phyloP scores from a whole-genome alignment of 35 echinoderm and acorn worm genomes.

The Apostichopus parvimensis region DNA sequence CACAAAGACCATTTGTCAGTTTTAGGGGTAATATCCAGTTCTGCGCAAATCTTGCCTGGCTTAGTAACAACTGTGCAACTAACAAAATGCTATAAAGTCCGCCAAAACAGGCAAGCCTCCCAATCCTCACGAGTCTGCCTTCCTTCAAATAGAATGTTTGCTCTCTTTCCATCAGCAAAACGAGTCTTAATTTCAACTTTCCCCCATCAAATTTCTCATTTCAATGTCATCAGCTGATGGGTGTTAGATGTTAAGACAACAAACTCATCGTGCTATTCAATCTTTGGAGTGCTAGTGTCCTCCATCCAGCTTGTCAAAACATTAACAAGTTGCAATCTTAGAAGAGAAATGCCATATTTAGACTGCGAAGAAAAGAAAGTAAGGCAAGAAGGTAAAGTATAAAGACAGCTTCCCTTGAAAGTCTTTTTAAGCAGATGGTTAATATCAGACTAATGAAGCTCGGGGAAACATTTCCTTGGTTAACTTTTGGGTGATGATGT shows the following conservation, averaged over 20 bases:
- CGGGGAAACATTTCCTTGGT: neutral
- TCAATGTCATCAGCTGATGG: neutral
- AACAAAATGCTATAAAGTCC: too few relatives aligned
- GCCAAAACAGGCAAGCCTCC: too few relatives aligned
- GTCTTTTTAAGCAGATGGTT: neutral
- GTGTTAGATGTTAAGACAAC: slow-evolving; percentile 8
- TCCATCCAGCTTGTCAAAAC: neutral
- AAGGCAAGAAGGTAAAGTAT: neutral
- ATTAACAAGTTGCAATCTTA: slow-evolving; percentile 15
- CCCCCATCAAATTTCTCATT: neutral
- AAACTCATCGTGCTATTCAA: neutral
- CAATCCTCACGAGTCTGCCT: neutral
- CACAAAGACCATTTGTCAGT: too few relatives aligned
- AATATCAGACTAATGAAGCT: neutral
- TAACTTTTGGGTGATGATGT: neutral
- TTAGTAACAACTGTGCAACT: too few relatives aligned
- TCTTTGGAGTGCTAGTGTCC: neutral
- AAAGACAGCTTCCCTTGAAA: neutral
- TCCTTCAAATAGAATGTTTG: neutral
- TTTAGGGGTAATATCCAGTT: too few relatives aligned
- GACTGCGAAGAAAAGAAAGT: neutral
- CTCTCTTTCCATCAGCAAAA: neutral
- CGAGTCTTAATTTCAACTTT: neutral
- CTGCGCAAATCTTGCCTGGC: too few relatives aligned
- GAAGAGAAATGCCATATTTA: neutral